Evolutionary conservation across 1,140 invertebrate genomes (phyloP).

Genomic region (Drosophila grimshawi): DNA sequence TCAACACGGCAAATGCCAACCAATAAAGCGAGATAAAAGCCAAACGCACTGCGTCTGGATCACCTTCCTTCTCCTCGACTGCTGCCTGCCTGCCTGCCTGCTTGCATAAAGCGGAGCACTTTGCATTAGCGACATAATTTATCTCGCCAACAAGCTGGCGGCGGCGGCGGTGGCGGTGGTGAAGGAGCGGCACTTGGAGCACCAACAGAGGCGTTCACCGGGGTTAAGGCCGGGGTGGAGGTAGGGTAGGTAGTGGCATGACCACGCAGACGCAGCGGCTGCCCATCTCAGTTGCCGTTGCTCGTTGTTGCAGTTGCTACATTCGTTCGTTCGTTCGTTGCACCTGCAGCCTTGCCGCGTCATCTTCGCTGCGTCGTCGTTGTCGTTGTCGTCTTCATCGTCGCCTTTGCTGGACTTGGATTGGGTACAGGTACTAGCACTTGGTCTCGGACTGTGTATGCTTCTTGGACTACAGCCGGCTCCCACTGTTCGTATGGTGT

Average conservation of each 20-base stretch:
- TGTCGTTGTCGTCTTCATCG: constrained; percentile 77
- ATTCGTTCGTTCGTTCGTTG: constrained; percentile 49
- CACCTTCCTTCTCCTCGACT: constrained; percentile 17
- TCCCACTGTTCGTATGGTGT: constrained; percentile 61
- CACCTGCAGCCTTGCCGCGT: constrained; percentile 81
- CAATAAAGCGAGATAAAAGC: constrained; percentile 68
- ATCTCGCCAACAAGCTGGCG: constrained; percentile 79
- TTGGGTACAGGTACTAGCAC: constrained; percentile 26
- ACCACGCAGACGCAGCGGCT: constrained; percentile 78
- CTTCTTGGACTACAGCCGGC: constrained; percentile 56
- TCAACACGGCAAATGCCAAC: constrained; percentile 55
- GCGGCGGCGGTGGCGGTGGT: constrained; percentile 28
- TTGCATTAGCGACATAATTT: constrained; percentile 84
- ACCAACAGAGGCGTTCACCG: constrained; percentile 13
- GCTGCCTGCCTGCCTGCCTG: constrained; percentile 23
- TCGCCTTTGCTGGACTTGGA: constrained; percentile 58
- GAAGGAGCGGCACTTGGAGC: constrained; percentile 25
- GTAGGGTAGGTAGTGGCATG: constrained; percentile 43
- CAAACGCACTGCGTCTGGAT: constrained; percentile 66
- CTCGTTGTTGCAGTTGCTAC: constrained; percentile 23
- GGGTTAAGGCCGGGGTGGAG: constrained; percentile 11
- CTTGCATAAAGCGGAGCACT: constrained; percentile 78
- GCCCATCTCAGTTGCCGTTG: constrained; percentile 30
- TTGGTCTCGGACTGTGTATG: background rate
- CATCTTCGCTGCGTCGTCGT: constrained; percentile 62